Percentiles rank a stretch among this genome's conserved stretches.
phyloP scores from a whole-genome alignment of 2,113 vertebrate genomes.

The Microtus oregoni region DNA sequence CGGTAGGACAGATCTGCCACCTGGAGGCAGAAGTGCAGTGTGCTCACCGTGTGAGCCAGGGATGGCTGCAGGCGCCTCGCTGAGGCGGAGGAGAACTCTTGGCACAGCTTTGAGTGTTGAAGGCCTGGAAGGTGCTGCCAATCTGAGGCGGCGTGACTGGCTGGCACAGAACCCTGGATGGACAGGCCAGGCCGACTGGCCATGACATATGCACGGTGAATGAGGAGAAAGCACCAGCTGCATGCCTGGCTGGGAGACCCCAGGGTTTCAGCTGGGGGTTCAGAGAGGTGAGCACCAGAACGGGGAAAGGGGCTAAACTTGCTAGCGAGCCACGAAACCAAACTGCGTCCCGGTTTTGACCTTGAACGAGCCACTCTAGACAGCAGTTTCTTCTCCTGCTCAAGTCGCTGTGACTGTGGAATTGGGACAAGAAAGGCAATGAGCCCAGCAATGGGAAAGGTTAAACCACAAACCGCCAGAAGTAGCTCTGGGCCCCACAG shows the following conservation, averaged over 20 bases:
- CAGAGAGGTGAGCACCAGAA: not conserved
- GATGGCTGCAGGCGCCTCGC: not conserved
- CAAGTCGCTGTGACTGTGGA: no score
- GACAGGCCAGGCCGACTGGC: not conserved
- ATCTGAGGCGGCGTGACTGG: no score
- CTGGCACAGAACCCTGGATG: not conserved
- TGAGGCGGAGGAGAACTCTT: no score
- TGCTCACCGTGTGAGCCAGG: accelerated
- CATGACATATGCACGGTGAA: no score
- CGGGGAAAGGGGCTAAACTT: not conserved
- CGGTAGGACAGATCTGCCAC: not conserved
- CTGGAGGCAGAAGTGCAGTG: not conserved
- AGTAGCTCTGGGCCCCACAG: no score
- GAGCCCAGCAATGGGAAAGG: no score
- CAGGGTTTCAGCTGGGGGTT: not conserved
- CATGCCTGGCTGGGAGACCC: not conserved
- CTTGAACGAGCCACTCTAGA: not conserved
- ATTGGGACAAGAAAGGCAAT: no score
- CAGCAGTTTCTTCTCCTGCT: not conserved
- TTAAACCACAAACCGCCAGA: no score
- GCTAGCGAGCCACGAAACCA: no score
- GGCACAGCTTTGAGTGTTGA: not conserved
- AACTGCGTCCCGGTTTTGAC: not conserved
- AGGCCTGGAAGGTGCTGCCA: not conserved
- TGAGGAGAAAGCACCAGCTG: not conserved